These are phyloP conservation scores for Lysandra bellargus DNA, from an alignment of 2,888 invertebrate species.

Conservation along the genomic window DNA sequence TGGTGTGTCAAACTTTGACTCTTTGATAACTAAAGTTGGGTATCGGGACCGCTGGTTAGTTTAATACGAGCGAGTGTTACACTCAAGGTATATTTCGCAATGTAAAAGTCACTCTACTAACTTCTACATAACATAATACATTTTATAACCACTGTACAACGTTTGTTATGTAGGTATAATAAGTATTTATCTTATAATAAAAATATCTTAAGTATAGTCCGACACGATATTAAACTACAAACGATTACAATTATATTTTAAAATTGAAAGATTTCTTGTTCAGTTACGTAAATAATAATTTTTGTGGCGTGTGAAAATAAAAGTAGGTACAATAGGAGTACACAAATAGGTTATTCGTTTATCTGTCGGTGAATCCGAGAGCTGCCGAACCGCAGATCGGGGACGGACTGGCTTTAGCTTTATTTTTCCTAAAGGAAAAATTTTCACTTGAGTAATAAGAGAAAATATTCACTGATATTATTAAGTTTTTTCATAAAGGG, in stretches of 20 bases:
- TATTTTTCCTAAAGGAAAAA: background rate
- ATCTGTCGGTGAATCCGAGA: background rate
- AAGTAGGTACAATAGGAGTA: background rate
- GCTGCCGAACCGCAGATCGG: background rate
- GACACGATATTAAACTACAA: background rate
- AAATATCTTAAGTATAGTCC: background rate
- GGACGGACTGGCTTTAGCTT: background rate
- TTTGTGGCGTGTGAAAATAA: background rate
- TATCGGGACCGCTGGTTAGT: background rate
- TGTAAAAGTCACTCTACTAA: background rate
- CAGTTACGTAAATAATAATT: background rate
- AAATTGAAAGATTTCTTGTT: background rate
- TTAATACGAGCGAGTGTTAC: background rate
- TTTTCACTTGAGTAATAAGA: background rate
- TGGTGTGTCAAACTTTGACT: slow-evolving; percentile 3
- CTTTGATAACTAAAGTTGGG: background rate
- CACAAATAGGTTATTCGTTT: background rate
- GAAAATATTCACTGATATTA: background rate
- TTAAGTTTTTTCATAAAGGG: background rate
- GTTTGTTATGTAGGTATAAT: too few relatives aligned
- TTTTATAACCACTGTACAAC: too few relatives aligned
- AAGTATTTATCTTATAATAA: too few relatives aligned
- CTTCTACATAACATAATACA: background rate
- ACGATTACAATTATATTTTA: background rate
- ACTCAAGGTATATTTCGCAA: background rate